Base-by-base conservation (phyloP, 92 coral and sea anemone genomes). In the Parazoanthus swiftii region DNA sequence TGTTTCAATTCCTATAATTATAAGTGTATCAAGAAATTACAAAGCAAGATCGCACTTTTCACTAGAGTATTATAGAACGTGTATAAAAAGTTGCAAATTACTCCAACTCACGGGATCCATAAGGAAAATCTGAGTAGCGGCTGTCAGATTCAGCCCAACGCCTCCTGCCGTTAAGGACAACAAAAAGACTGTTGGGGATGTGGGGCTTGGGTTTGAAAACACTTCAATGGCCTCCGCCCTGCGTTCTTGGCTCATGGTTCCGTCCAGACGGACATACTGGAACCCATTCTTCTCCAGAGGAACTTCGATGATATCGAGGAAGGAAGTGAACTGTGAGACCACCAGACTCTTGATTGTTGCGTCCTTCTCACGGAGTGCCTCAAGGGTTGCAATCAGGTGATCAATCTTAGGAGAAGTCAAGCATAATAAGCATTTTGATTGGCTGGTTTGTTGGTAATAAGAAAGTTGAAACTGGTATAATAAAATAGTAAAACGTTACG, bases 131-230 rank as follows among this genome's bases (percentile, higher is more conserved):
- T 94, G 93, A 7, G 98, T 85, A 13, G 98, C 98, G 39, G 95
- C 98, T 0, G 95, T 95, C 20, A 95, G 91, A 82, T 93, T 95
- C 80, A 95, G 68, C 3, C 98, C 98, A 38, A 94, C 95, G 71
- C 98, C 98, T 6, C 98, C 98, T 23, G 98, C 98, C 3, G 91
- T 86, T 88, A 95, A 89, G 4, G 98, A 95, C 90, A 95, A 63
- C 89, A 95, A 82, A 88, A 95, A 90, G 14, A 95, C 91, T 65
- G 91, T 93, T 21, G 96, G 92, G 16, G 93, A 80, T 38, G 85
- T 81, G 70, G 90, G 88, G 67, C 92, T 89, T n/a, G 82, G 54
- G 21, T 92, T 91, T 23, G 91, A 79, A 74, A 93, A 95, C 26
- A 74, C 86, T 29, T 95, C 98, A 15, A 93, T 89, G 67, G 93